Base-by-base conservation (phyloP, 1,140 invertebrate genomes). In the Heliconius himera region DNA sequence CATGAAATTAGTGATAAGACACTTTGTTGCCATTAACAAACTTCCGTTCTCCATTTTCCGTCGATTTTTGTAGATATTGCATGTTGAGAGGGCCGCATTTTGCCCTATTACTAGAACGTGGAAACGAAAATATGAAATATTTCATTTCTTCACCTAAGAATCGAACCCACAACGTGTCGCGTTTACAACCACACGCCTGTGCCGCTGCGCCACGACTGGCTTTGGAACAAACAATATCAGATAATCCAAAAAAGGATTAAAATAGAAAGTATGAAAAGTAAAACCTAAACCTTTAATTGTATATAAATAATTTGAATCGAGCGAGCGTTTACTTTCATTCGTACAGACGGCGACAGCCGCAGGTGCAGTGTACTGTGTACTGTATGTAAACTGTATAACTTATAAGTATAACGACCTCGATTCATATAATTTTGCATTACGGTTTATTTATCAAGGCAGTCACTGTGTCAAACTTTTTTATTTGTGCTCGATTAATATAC, bases 261-360 rank as follows among this genome's bases (percentile, higher is more conserved):
- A 79, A 83, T 88, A 90, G 88, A 90, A 89, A 89, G 89, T 89
- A 74, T 49, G n/a, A 87, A 88, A 88, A 88, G 87, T 87, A 85
- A 88, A 87, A 87, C 56, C 79, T 77, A 74, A 82, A 22, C 60
- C 54, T 81, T 81, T 76, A 80, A 73, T 78, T 66, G 78, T 79
- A 75, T 36, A 60, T 75, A 20, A 51, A 4, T 20, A 66, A 80
- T 80, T 80, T 77, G 70, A 70, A 60, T 41, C 51, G 73, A 38
- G 77, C 74, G 26, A 70, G 81, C 74, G 81, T 76, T 82, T 82
- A 82, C 81, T 82, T 82, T 82, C 81, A 71, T 76, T 82, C 74
- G 56, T 18, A 49, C 54, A 56, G 38, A 20, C 22, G 29, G 49
- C 18, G 18, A 51, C 16, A 6, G 41, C 0, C 41, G 41, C 80